phyloP scores from a whole-genome alignment of 2,797 vertebrate species.

The Bucorvus abyssinicus region DNA sequence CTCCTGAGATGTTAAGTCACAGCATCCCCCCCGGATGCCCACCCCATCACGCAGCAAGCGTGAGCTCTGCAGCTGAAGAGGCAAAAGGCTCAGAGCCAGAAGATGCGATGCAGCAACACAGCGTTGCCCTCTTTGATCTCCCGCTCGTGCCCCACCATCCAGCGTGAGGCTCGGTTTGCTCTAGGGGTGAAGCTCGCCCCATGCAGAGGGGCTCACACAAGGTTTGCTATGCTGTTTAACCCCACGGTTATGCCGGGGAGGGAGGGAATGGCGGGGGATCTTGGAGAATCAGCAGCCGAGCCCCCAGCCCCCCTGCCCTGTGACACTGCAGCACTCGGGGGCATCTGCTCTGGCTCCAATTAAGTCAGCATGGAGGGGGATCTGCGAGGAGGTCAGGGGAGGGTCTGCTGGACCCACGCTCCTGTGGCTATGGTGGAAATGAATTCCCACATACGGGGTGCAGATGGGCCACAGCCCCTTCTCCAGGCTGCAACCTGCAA shows the following conservation, averaged over 20 bases:
- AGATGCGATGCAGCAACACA: background rate
- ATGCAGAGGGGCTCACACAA: background rate
- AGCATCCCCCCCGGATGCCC: no score
- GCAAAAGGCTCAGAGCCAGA: background rate
- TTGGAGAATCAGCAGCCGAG: accelerated
- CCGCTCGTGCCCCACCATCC: background rate
- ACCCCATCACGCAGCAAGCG: accelerated
- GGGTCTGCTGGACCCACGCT: background rate
- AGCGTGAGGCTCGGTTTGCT: background rate
- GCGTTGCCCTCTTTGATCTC: background rate
- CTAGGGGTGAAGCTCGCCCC: background rate
- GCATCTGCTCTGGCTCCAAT: background rate
- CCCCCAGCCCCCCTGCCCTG: accelerated
- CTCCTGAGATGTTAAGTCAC: accelerated
- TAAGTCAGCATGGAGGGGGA: background rate
- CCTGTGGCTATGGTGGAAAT: background rate
- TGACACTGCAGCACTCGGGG: accelerated
- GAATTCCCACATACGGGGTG: slow-evolving; percentile 4
- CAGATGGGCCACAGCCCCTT: slow-evolving; percentile 14
- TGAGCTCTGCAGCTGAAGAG: background rate
- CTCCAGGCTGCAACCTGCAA: background rate
- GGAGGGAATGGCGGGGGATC: accelerated
- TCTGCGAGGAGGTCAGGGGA: background rate
- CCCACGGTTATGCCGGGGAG: accelerated
- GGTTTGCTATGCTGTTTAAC: background rate